These are phyloP conservation scores for Papilio aristodemus DNA, from an alignment of 1,140 invertebrate species.

Conservation along the genomic window DNA sequence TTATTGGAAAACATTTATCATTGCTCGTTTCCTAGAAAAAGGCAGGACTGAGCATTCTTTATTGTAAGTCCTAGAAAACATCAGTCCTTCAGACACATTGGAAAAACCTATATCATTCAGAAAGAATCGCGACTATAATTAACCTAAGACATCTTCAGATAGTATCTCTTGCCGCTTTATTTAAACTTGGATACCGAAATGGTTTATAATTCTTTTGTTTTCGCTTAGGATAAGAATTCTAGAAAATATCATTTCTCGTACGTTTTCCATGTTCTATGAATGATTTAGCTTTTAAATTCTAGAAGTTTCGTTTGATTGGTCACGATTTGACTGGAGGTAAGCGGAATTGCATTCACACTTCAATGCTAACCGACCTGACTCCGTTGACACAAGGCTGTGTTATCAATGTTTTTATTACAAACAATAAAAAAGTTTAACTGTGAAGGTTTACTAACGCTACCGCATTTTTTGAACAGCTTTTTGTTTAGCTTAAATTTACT, in stretches of 20 bases:
- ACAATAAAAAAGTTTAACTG: not conserved
- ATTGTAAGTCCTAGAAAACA: too few species aligned
- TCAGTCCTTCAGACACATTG: too few species aligned
- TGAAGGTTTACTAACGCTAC: not conserved
- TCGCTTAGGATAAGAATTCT: too few species aligned
- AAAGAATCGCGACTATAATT: too few species aligned
- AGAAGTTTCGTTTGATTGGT: not conserved
- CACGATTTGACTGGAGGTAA: not conserved
- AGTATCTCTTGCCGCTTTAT: too few species aligned
- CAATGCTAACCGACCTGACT: not conserved
- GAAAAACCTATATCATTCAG: too few species aligned
- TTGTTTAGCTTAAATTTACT: too few species aligned
- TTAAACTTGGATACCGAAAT: too few species aligned
- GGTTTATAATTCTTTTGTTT: too few species aligned
- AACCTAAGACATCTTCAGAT: too few species aligned
- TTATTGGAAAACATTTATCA: not conserved
- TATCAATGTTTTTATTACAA: not conserved
- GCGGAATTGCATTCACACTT: slow-evolving; percentile 7
- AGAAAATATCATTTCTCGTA: too few species aligned
- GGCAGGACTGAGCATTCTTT: not conserved
- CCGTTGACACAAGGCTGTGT: not conserved
- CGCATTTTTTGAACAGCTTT: not conserved
- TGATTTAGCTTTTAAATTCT: not conserved
- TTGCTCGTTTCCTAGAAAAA: not conserved
- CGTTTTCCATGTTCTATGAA: too few species aligned